Percentiles rank a stretch among this genome's conserved stretches.
These are phyloP conservation scores for Helicoverpa assulta DNA, from an alignment of 2,888 invertebrate species.

Conservation along the genomic window DNA sequence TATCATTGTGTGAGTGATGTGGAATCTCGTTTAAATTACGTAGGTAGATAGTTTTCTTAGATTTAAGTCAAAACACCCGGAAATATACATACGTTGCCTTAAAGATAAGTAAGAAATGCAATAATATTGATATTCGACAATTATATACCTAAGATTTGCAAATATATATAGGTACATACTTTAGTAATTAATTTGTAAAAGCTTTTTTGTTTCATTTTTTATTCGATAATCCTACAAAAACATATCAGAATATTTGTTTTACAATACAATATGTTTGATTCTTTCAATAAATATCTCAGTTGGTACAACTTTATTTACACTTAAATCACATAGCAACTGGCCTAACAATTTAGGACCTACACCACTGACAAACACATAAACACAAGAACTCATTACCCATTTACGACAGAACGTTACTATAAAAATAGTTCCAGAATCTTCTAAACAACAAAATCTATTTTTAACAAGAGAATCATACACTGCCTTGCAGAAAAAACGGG, in stretches of 20 bases:
- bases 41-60: background rate
- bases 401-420: background rate
- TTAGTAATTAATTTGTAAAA: too few species aligned
- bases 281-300: too few species aligned
- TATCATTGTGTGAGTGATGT: background rate
- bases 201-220: too few species aligned
- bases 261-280: too few species aligned
- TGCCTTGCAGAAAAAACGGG: background rate
- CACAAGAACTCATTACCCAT: background rate
- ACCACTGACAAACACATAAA: background rate
- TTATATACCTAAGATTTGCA: too few species aligned
- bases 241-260: too few species aligned
- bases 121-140: too few species aligned
- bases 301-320: background rate
- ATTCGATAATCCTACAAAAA: too few species aligned
- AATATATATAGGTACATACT: too few species aligned
- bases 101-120: too few species aligned
- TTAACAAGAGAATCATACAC: background rate
- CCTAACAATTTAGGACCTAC: background rate
- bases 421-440: background rate
- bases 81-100: too few species aligned
- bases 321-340: background rate
- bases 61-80: background rate
- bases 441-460: slow-evolving; percentile 2
- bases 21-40: background rate